phyloP scores from a whole-genome alignment of 2,797 vertebrate genomes.

The Vireo griseus region DNA sequence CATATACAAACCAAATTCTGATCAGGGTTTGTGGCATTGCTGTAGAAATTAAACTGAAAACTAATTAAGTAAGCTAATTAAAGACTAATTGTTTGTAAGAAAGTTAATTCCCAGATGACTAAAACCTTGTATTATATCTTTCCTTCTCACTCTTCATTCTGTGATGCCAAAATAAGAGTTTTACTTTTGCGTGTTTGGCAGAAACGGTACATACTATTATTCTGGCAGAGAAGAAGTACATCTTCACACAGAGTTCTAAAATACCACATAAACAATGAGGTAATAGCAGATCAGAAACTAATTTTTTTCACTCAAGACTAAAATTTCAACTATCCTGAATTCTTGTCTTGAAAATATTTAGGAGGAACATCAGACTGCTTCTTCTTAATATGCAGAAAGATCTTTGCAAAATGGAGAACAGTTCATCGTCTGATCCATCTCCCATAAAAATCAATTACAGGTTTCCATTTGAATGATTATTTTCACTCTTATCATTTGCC shows the following conservation, averaged over 20 bases:
- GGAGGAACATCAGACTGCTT: neutral
- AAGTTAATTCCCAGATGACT: neutral
- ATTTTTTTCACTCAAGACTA: neutral
- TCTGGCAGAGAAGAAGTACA: neutral
- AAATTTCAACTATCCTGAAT: neutral
- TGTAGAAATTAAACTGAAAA: neutral
- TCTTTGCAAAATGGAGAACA: neutral
- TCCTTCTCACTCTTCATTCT: neutral
- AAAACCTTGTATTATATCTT: neutral
- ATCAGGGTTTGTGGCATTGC: neutral
- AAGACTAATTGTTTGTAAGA: neutral
- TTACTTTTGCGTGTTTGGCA: neutral
- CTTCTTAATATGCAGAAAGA: neutral
- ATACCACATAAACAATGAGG: neutral
- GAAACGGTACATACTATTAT: neutral
- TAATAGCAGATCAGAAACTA: neutral
- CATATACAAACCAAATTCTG: neutral
- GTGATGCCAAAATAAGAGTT: neutral
- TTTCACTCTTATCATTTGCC: neutral
- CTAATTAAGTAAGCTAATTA: neutral
- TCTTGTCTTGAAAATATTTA: neutral
- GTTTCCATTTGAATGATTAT: neutral
- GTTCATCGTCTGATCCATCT: neutral
- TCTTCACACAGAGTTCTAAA: neutral
- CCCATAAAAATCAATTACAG: neutral